phyloP scores from a whole-genome alignment of 2,113 vertebrate species.

The Guaruba guarouba region DNA sequence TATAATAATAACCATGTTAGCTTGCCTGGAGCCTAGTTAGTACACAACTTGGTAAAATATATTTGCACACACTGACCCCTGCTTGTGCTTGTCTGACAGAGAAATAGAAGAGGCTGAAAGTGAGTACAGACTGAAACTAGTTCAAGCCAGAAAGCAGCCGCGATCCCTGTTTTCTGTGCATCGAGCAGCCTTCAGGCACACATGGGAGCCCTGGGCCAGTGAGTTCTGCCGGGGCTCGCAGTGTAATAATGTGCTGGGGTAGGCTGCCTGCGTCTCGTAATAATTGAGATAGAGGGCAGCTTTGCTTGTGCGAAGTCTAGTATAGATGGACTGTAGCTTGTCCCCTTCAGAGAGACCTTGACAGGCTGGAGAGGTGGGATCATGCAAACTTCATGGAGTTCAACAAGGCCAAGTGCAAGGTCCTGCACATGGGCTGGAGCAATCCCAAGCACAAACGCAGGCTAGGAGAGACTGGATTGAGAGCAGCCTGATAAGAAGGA shows the following conservation, averaged over 20 bases:
- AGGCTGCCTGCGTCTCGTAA: background rate
- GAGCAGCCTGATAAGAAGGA: background rate
- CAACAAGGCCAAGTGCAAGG: background rate
- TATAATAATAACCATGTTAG: background rate
- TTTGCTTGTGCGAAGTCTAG: background rate
- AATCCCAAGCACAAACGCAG: background rate
- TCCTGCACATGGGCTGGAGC: background rate
- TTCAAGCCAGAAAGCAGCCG: background rate
- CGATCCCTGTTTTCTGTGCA: fast-evolving
- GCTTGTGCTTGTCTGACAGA: background rate
- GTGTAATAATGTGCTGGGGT: background rate
- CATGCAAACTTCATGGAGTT: background rate
- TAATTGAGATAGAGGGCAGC: background rate
- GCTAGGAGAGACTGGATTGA: background rate
- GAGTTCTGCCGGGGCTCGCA: fast-evolving
- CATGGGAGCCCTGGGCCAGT: fast-evolving
- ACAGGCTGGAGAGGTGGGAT: background rate
- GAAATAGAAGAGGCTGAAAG: background rate
- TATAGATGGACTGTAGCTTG: background rate
- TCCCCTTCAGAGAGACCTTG: background rate
- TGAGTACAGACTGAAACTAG: background rate
- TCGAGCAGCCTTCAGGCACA: background rate
- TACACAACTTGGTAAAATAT: background rate
- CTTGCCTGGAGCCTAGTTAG: background rate
- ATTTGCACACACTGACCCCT: background rate